These are phyloP conservation scores for Drosophila testacea DNA, from an alignment of 2,888 invertebrate genomes.

Conservation along the genomic window DNA sequence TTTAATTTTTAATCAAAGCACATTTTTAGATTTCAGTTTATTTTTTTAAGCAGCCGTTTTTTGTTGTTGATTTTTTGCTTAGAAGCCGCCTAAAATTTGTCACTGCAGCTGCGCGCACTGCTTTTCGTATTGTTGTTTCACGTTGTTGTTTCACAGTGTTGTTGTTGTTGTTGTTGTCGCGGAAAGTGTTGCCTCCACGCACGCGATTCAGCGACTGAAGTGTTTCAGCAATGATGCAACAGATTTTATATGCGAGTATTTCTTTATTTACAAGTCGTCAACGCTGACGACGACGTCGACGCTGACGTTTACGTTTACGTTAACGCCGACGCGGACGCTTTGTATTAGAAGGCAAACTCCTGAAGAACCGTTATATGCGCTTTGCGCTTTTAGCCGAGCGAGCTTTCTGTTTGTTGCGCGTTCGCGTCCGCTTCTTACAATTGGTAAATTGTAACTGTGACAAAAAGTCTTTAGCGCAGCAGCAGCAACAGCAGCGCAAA, in stretches of 20 bases:
- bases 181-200: slow-evolving; percentile 81
- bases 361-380: slow-evolving; percentile 74
- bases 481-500: slow-evolving; percentile 48
- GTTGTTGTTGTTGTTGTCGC: slow-evolving; percentile 50
- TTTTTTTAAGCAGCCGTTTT: slow-evolving; percentile 23
- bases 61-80: slow-evolving; percentile 16
- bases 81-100: slow-evolving; percentile 34
- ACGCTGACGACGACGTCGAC: slow-evolving; percentile 40
- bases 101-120: slow-evolving; percentile 59
- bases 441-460: slow-evolving; percentile 84
- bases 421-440: slow-evolving; percentile 82
- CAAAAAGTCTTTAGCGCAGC: slow-evolving; percentile 79
- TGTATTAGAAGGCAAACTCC: slow-evolving; percentile 78
- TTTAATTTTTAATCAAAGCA: slow-evolving; percentile 28
- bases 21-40: slow-evolving; percentile 18
- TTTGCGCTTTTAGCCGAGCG: slow-evolving; percentile 19
- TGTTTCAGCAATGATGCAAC: slow-evolving; percentile 86
- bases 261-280: slow-evolving; percentile 76
- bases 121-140: slow-evolving; percentile 29
- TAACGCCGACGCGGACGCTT: slow-evolving; percentile 44
- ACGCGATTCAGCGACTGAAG: slow-evolving; percentile 85
- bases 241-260: slow-evolving; percentile 84
- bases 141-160: slow-evolving; percentile 25
- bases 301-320: slow-evolving; percentile 32
- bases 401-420: slow-evolving; percentile 55